Base-by-base conservation (phyloP, 2,113 vertebrate species). In the Hydrochoerus hydrochaeris region DNA sequence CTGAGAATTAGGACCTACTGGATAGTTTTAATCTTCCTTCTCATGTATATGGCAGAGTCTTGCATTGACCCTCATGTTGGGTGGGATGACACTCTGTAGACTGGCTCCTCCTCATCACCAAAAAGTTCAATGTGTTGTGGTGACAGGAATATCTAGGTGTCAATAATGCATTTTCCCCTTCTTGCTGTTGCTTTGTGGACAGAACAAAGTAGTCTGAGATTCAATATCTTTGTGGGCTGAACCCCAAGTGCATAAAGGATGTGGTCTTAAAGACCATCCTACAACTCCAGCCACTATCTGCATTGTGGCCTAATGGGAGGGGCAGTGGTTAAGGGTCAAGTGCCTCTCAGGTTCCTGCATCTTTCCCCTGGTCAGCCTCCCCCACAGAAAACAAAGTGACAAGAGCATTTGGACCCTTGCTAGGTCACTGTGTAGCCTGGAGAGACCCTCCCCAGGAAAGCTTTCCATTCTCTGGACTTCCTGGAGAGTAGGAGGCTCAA, bases 41-140 rank as follows among this genome's bases (percentile, higher is more conserved):
- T 38, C 69, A 73, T 73, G 38, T 9, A 22, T 41, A 9, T 24
- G 9, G 9, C 8, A 38, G 38, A 20, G 69, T 41, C n/a, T 41
- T 10, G 1, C 22, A 73, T 20, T 73, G n/a, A 12, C 20, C 20
- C 22, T 8, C 69, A 73, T 26, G 9, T 19, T 20, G n/a, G 38
- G 10, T 24, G 69, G 69, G 38, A 73, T 73, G 69, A 24, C 38
- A 5, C 30, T n/a, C n/a, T 22, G 69, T 71, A 8, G n/a, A 3
- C 19, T 19, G 0, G 2, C 67, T 8, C 17, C 7, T 38, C n/a
- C 69, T 71, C 19, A 38, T 1, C 8, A 38, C n/a, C 1, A 7
- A 38, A 71, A 38, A n/a, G 69, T 3, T 19, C n/a, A 71, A 19
- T 4, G n/a, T 22, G 20, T 14, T 71, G 7, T 71, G 69, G 41